Conservation (phyloP, 2,113 vertebrate genomes). For the Coregonus clupeaformis region DNA sequence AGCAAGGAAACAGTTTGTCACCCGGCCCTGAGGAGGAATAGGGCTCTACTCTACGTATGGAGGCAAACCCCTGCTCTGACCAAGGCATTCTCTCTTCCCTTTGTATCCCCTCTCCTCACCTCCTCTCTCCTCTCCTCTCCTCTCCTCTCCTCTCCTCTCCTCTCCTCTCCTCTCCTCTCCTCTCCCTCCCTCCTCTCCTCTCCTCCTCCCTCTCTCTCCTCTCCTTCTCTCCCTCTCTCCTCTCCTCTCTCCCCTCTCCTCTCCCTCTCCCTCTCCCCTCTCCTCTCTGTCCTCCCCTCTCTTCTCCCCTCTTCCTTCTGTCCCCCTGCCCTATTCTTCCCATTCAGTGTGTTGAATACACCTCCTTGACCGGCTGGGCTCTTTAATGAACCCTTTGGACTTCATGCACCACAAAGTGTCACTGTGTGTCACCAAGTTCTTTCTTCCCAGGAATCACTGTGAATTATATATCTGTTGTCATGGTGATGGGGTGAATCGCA, state of each 20-base stretch:
- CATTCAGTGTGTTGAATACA: constrained; percentile 87
- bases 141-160: too few relatives aligned
- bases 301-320: constrained; percentile 27
- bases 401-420: constrained; percentile 91
- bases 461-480: constrained; percentile 99
- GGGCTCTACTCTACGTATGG: constrained; percentile 27
- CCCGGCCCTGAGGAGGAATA: neutral
- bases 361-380: constrained; percentile 85
- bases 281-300: too few relatives aligned
- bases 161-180: too few relatives aligned
- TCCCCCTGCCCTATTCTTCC: constrained; percentile 83
- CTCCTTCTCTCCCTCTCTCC: too few relatives aligned
- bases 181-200: too few relatives aligned
- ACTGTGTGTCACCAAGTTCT: constrained; percentile 90
- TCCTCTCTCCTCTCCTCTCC: constrained; percentile 67
- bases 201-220: too few relatives aligned
- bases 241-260: too few relatives aligned
- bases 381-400: constrained; percentile 87
- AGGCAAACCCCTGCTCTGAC: constrained; percentile 46
- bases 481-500: constrained; percentile 89
- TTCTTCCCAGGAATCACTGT: constrained; percentile 94
- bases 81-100: constrained; percentile 12
- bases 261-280: too few relatives aligned
- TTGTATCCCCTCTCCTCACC: constrained; percentile 63
- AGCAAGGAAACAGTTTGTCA: too few relatives aligned